These are phyloP conservation scores for Diloba caeruleocephala DNA, from an alignment of 2,888 invertebrate genomes.

Conservation along the genomic window DNA sequence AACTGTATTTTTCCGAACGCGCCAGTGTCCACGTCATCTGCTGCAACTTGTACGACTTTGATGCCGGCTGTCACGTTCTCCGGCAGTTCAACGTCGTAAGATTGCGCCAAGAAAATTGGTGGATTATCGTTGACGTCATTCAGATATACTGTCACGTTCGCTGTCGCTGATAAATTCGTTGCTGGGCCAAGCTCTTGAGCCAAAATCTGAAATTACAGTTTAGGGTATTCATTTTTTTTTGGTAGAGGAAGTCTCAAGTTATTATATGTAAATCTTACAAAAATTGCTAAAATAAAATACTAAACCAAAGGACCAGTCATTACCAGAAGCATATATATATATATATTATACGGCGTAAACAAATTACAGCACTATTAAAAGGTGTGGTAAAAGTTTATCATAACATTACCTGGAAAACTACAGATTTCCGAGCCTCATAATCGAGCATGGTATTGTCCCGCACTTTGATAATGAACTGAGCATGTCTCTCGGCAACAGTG, in stretches of 20 bases:
- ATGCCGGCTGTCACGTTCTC: conserved; percentile 95
- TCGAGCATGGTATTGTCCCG: conserved; percentile 95
- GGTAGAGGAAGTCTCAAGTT: too few species aligned
- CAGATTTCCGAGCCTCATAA: conserved; percentile 93
- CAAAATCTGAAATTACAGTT: conserved; percentile 92
- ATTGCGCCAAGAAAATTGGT: conserved; percentile 92
- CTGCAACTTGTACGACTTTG: conserved; percentile 93
- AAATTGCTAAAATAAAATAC: too few species aligned
- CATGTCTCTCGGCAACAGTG: conserved; percentile 93
- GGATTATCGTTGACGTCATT: conserved; percentile 97
- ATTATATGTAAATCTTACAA: too few species aligned
- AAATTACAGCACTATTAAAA: too few species aligned
- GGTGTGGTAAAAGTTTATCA: background rate
- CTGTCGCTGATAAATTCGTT: conserved; percentile 92
- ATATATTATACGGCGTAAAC: too few species aligned
- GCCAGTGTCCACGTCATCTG: conserved; percentile 94
- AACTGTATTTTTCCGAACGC: conserved; percentile 94
- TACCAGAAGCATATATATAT: too few species aligned
- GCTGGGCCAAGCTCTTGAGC: conserved; percentile 95
- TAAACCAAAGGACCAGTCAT: too few species aligned
- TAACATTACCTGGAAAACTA: conserved; percentile 91
- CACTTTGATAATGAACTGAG: conserved; percentile 94
- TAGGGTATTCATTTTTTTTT: too few species aligned
- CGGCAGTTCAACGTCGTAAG: conserved; percentile 93
- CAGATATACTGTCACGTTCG: conserved; percentile 94